Evolutionary conservation across 2,797 vertebrate species (phyloP), one percentile per base, ranked within the genome.

Genomic region (Gallirallus australis): DNA sequence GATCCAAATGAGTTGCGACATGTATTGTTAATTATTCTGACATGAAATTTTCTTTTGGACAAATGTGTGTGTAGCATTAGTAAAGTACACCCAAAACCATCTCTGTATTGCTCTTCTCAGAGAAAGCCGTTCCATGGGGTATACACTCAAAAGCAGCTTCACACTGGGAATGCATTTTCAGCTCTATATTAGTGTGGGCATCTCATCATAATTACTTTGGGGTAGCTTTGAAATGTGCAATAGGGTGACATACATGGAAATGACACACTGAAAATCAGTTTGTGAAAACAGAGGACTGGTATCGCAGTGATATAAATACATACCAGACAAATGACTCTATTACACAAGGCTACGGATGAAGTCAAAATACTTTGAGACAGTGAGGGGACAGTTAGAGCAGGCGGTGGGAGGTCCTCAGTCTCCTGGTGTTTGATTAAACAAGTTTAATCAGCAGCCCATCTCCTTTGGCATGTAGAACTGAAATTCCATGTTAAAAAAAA

Each of bases 11-110:
- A 57, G 54, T 86, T 60, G 18, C 27, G 75, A 98, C 98, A 98
- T 71, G 68, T 60, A 91, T 94, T 96, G 97, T 95, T 97, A 97
- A 97, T 98, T 98, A 97, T 94, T 97, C 85, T 94, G 91, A 96
- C 96, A 95, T 95, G 85, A 97, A 48, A 97, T 94, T 92, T 72
- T 33, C 68, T 97, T 90, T 95, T 70, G 94, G 61, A 64, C 73
- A 42, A 85, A 93, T 59, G 35, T 94, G 66, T 69, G 80, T 21
- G 3, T 53, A 73, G 23, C 60, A 80, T 79, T 87, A 90, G 78
- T n/a, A 77, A 86, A 87, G 52, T 87, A 65, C 21, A 91, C 75
- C 15, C 52, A 72, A 92, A 92, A 40, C 31, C 31, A 14, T 53
- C 4, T 0, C 37, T 65, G 15, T 35, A 39, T 47, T 81, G 48